phyloP scores from a whole-genome alignment of 2,888 invertebrate genomes.

The Hyposoter didymator region DNA sequence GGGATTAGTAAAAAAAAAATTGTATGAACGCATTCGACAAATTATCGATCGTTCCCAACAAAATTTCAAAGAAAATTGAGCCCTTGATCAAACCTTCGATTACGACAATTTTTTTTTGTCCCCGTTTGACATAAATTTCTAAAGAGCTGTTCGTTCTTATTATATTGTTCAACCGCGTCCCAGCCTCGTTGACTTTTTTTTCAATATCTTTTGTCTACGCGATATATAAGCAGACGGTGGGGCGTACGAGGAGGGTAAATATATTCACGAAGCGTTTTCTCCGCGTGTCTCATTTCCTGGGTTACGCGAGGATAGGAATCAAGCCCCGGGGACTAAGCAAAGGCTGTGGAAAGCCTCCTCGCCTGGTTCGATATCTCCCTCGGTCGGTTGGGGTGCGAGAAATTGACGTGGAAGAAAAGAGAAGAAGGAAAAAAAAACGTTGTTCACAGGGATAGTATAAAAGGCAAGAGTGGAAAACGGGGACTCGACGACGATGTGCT shows the following conservation, averaged over 20 bases:
- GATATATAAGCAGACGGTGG: neutral
- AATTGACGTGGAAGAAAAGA: slow-evolving; percentile 61
- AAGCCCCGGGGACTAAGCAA: slow-evolving; percentile 55
- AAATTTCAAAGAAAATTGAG: neutral
- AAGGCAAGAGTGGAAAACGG: slow-evolving; percentile 43
- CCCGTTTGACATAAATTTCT: neutral
- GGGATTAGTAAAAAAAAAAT: too few relatives aligned
- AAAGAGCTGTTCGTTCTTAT: neutral
- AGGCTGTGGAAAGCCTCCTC: slow-evolving; percentile 37
- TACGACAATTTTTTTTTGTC: neutral
- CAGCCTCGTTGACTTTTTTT: slow-evolving; percentile 43
- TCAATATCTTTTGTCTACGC: slow-evolving; percentile 34
- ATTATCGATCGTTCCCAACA: too few relatives aligned
- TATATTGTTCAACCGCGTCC: neutral
- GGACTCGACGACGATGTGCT: slow-evolving; percentile 22
- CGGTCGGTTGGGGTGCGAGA: slow-evolving; percentile 46
- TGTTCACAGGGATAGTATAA: slow-evolving; percentile 28
- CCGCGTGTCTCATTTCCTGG: slow-evolving; percentile 34
- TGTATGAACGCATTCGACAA: too few relatives aligned
- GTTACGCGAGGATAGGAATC: slow-evolving; percentile 45
- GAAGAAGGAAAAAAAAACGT: slow-evolving; percentile 25
- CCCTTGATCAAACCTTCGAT: neutral
- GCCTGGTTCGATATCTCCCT: slow-evolving; percentile 28
- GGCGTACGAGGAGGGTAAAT: slow-evolving; percentile 24
- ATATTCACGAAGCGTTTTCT: slow-evolving; percentile 25